These are phyloP conservation scores for Cryptus viduatorius DNA, from an alignment of 2,888 invertebrate genomes.

Conservation along the genomic window DNA sequence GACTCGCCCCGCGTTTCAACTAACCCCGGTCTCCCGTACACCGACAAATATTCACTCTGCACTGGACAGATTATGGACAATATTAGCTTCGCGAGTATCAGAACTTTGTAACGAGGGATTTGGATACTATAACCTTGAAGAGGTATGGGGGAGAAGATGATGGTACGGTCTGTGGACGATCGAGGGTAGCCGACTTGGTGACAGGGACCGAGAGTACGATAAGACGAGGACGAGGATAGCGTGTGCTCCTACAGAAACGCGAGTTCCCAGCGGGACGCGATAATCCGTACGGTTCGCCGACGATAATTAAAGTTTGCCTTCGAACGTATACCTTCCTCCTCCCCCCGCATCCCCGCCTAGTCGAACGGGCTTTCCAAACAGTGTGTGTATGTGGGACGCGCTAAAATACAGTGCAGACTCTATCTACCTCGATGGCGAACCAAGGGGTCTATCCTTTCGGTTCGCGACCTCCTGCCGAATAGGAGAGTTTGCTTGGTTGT, in stretches of 20 bases:
- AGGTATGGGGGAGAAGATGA: not conserved
- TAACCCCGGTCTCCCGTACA: not conserved
- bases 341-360: not conserved
- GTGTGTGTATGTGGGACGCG: slow-evolving; percentile 7
- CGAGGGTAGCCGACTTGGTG: slow-evolving; percentile 48
- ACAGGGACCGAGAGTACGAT: slow-evolving; percentile 51
- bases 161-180: slow-evolving; percentile 29
- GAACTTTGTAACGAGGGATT: slow-evolving; percentile 51
- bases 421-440: slow-evolving; percentile 15
- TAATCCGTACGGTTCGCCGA: slow-evolving; percentile 60
- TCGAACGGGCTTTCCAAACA: slow-evolving; percentile 1
- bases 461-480: slow-evolving; percentile 3
- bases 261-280: slow-evolving; percentile 63
- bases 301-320: slow-evolving; percentile 71
- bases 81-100: slow-evolving; percentile 44
- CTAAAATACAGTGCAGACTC: slow-evolving; percentile 13
- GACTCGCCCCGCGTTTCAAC: too few species aligned
- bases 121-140: slow-evolving; percentile 3
- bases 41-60: slow-evolving; percentile 23
- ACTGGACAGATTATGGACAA: slow-evolving; percentile 36
- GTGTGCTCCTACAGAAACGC: slow-evolving; percentile 44
- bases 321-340: slow-evolving; percentile 31
- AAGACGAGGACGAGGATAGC: slow-evolving; percentile 48
- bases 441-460: slow-evolving; percentile 21
- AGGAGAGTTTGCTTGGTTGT: slow-evolving; percentile 6